Conservation (phyloP, 1,140 invertebrate genomes). For the Papilio polyxenes region DNA sequence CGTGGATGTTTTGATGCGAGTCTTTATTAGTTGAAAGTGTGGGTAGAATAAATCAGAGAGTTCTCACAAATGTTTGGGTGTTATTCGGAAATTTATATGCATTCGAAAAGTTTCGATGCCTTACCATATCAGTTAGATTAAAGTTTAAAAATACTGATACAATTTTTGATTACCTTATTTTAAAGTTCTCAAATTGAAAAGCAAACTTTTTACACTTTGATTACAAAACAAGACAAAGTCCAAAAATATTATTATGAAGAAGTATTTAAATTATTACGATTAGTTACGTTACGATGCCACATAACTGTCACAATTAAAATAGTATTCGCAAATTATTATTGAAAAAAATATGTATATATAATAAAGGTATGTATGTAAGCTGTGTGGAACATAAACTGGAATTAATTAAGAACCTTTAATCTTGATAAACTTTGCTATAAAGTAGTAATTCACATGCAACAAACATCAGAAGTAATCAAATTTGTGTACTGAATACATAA, state of each 20-base stretch:
- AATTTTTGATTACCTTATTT: not conserved
- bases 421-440: not conserved
- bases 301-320: too few relatives aligned
- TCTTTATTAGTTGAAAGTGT: constrained; percentile 14
- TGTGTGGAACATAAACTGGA: not conserved
- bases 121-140: not conserved
- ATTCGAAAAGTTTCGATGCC: not conserved
- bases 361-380: too few relatives aligned
- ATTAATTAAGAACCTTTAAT: not conserved
- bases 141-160: not conserved
- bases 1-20: constrained; percentile 19
- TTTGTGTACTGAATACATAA: not conserved
- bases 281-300: too few relatives aligned
- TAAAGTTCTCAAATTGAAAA: not conserved
- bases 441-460: not conserved
- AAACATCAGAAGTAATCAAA: not conserved
- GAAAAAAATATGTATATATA: too few relatives aligned
- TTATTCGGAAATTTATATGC: not conserved
- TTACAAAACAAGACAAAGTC: too few relatives aligned
- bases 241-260: too few relatives aligned
- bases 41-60: constrained; percentile 16
- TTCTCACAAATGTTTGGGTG: not conserved
- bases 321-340: too few relatives aligned
- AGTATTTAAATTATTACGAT: too few relatives aligned
- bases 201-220: too few relatives aligned